Conservation (phyloP, 2,797 vertebrate genomes). For the Melanotaenia maccullochi region DNA sequence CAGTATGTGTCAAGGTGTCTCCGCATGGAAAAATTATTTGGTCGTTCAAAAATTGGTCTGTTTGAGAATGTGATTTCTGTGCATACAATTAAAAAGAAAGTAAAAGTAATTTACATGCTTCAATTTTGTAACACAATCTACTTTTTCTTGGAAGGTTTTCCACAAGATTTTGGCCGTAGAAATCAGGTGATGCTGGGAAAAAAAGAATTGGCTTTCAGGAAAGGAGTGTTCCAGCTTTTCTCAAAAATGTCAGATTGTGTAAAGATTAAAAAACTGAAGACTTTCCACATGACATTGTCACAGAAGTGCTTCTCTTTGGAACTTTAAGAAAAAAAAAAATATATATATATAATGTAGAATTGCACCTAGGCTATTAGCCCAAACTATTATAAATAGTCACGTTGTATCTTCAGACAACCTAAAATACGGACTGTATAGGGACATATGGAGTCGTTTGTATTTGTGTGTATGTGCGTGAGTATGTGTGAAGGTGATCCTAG, state of each 20-base stretch:
- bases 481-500: constrained; percentile 75
- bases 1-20: constrained; percentile 14
- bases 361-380: too few relatives aligned
- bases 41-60: not conserved
- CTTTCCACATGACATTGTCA: not conserved
- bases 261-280: constrained; percentile 1
- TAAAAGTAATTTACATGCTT: not conserved
- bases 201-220: not conserved
- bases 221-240: not conserved
- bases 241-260: not conserved
- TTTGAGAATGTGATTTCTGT: not conserved
- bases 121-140: not conserved
- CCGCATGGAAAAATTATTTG: constrained; percentile 6
- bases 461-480: constrained; percentile 28
- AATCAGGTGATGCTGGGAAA: constrained; percentile 9
- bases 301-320: not conserved
- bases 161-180: not conserved
- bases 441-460: constrained; percentile 26
- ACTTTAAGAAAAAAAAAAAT: not conserved
- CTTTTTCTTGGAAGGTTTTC: not conserved
- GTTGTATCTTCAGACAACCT: constrained; percentile 7
- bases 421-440: constrained; percentile 24
- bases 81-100: not conserved
- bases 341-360: not conserved
- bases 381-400: not conserved